Evolutionary conservation across 2,113 vertebrate genomes (phyloP).

Genomic region (Muntiacus reevesi): DNA sequence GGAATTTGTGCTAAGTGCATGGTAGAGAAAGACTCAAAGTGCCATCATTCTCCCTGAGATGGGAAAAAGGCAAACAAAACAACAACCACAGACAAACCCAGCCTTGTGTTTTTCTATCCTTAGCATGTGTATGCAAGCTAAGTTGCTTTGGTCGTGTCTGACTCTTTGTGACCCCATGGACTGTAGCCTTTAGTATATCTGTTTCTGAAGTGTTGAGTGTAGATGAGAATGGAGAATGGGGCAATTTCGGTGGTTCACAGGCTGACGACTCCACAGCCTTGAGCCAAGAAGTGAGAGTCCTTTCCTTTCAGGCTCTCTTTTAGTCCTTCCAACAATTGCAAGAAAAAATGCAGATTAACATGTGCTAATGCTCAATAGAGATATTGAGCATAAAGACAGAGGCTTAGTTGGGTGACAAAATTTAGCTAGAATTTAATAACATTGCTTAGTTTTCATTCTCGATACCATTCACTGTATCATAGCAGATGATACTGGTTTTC

Average conservation of each 20-base stretch:
- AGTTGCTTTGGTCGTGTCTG: not conserved
- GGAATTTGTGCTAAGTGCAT: not conserved
- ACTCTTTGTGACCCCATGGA: not conserved
- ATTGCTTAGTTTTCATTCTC: not conserved
- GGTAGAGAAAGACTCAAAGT: not conserved
- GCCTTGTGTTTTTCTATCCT: not conserved
- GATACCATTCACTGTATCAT: not conserved
- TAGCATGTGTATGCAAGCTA: not conserved
- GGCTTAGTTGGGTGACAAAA: not conserved
- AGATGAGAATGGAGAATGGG: not conserved
- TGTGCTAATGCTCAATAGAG: not conserved
- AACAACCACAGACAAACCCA: not conserved
- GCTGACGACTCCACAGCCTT: not conserved
- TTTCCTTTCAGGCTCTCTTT: not conserved
- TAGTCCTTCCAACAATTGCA: not conserved
- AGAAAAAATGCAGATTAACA: not conserved
- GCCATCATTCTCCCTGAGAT: not conserved
- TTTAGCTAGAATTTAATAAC: constrained; percentile 11
- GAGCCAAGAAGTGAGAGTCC: not conserved
- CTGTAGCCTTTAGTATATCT: not conserved
- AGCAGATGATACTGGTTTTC: not conserved
- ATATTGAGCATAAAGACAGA: not conserved
- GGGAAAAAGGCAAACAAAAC: not conserved
- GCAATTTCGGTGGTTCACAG: not conserved
- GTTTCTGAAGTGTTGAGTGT: not conserved